A percentile compares a stretch with the other conserved stretches of the same genome.
These are phyloP conservation scores for Pardalotus punctatus DNA, from an alignment of 2,113 vertebrate species.

Conservation along the genomic window DNA sequence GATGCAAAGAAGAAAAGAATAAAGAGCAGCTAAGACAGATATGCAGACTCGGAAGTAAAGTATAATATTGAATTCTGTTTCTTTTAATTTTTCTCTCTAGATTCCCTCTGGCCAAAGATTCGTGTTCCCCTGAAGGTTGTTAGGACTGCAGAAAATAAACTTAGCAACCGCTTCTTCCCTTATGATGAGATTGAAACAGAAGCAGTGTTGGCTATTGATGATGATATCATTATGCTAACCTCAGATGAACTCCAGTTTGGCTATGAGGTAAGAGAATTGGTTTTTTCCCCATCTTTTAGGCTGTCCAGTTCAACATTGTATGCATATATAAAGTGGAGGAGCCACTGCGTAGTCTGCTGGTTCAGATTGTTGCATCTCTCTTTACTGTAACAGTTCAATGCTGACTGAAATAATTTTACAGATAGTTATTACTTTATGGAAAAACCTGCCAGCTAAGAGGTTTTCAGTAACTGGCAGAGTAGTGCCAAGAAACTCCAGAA, in stretches of 20 bases:
- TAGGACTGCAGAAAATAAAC: conserved; percentile 93
- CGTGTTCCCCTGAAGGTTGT: conserved; percentile 93
- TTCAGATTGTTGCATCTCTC: neutral
- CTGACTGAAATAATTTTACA: neutral
- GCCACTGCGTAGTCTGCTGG: neutral
- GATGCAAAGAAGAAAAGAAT: neutral
- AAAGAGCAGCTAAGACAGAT: neutral
- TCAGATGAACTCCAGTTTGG: conserved; percentile 98
- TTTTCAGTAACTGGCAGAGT: neutral
- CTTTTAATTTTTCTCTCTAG: conserved; percentile 58
- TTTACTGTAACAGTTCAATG: neutral
- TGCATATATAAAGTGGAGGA: neutral
- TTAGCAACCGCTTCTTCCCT: conserved; percentile 98
- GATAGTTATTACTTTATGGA: neutral
- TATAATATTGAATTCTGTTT: neutral
- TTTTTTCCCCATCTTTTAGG: neutral
- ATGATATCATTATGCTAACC: conserved; percentile 98
- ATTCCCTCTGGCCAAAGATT: conserved; percentile 95
- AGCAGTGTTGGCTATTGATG: conserved; percentile 94
- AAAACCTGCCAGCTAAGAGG: neutral
- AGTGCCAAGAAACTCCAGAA: neutral
- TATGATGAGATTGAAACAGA: conserved; percentile 97
- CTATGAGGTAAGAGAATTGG: conserved; percentile 83
- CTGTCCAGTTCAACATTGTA: neutral
- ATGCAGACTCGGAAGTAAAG: neutral